A percentile compares a stretch with the other conserved stretches of the same genome.
These are phyloP conservation scores for Coilia nasus DNA, from an alignment of 2,797 vertebrate genomes.

Conservation along the genomic window DNA sequence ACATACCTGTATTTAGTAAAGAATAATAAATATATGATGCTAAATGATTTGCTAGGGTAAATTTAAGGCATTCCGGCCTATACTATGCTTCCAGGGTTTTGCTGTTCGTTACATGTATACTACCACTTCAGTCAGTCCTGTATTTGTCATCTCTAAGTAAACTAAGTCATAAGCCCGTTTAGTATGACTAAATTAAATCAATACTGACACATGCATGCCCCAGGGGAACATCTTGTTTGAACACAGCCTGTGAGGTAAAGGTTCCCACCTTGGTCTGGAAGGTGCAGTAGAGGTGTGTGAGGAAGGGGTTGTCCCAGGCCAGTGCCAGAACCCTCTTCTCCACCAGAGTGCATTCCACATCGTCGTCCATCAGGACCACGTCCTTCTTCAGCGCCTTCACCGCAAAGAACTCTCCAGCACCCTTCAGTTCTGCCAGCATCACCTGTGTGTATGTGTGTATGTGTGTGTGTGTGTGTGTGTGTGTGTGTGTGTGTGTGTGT, in stretches of 20 bases:
- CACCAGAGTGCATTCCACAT: conserved; percentile 97
- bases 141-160: no score
- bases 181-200: no score
- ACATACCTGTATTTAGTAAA: not conserved
- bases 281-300: conserved; percentile 93
- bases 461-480: no score
- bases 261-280: conserved; percentile 90
- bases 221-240: no score
- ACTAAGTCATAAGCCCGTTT: no score
- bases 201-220: no score
- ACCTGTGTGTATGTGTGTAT: conserved; percentile 73
- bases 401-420: conserved; percentile 86
- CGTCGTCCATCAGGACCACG: conserved; percentile 95
- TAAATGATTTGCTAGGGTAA: not conserved
- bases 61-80: not conserved
- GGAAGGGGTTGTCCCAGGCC: conserved; percentile 94
- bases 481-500: no score
- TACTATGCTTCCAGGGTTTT: not conserved
- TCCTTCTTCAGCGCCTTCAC: conserved; percentile 96
- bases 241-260: not conserved
- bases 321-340: conserved; percentile 94
- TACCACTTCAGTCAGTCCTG: no score
- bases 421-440: conserved; percentile 91
- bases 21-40: not conserved
- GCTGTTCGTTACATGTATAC: no score